A percentile compares a stretch with the other conserved stretches of the same genome.
Conservation (phyloP, 1,140 invertebrate genomes). For the Aleiodes sp. region DNA sequence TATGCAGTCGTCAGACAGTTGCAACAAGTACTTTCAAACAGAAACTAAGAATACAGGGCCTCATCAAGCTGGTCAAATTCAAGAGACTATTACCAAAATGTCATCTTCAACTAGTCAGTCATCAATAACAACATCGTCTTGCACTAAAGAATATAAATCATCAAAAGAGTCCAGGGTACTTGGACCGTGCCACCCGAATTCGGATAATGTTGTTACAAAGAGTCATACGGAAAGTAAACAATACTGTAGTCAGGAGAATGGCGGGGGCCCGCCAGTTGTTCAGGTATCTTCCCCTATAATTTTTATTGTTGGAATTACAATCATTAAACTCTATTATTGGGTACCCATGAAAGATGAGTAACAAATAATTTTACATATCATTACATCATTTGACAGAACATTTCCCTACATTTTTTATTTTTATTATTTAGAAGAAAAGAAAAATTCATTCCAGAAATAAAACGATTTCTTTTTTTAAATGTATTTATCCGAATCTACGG, state of each 20-base stretch:
- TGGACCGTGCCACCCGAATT: constrained; percentile 49
- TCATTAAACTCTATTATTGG: neutral
- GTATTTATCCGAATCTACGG: too few species aligned
- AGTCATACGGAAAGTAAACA: constrained; percentile 53
- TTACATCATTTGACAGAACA: too few species aligned
- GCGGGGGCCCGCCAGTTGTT: constrained; percentile 57
- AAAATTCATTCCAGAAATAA: too few species aligned
- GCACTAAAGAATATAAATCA: constrained; percentile 59
- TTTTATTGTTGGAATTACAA: neutral
- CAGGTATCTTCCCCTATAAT: constrained; percentile 57
- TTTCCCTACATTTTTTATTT: too few species aligned
- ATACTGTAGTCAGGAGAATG: constrained; percentile 60
- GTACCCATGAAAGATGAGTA: neutral
- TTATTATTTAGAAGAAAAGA: too few species aligned
- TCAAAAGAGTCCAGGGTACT: constrained; percentile 51
- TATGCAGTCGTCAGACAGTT: constrained; percentile 62
- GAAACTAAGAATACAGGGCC: constrained; percentile 50
- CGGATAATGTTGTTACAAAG: constrained; percentile 51
- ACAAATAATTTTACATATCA: too few species aligned
- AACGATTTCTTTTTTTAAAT: too few species aligned
- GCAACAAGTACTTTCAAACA: constrained; percentile 58
- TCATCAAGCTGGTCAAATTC: constrained; percentile 44
- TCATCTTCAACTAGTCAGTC: constrained; percentile 61
- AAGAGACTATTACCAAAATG: constrained; percentile 57
- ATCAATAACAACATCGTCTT: constrained; percentile 56